Conservation (phyloP, 2,113 vertebrate genomes). For the Barnardius zonarius region DNA sequence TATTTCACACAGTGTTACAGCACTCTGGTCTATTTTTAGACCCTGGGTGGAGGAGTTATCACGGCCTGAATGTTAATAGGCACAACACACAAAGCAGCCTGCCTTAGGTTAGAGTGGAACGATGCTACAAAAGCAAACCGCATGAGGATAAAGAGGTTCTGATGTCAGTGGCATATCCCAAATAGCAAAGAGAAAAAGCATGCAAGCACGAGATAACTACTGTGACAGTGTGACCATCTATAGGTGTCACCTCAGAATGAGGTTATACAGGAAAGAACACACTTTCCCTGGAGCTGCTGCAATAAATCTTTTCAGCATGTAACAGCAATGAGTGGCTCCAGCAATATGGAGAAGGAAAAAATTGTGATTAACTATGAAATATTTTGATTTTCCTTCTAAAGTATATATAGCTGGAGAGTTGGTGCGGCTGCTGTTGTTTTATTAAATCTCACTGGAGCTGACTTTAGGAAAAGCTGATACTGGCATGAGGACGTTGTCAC, state of each 20-base stretch:
- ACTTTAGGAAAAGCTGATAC: background rate
- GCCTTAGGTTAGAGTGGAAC: background rate
- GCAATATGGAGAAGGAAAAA: background rate
- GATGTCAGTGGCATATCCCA: background rate
- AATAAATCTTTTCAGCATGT: background rate
- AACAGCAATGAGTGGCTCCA: background rate
- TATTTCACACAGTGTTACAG: conserved; percentile 43
- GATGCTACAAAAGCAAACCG: background rate
- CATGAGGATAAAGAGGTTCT: background rate
- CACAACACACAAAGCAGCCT: conserved; percentile 13
- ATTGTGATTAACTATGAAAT: background rate
- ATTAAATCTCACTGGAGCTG: background rate
- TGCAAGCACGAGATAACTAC: background rate
- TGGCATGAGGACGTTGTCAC: background rate
- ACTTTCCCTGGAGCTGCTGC: background rate
- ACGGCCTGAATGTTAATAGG: conserved; percentile 44
- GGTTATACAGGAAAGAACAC: background rate
- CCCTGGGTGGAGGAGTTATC: conserved; percentile 35
- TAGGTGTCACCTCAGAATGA: background rate
- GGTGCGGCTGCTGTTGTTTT: background rate
- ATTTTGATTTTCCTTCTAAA: background rate
- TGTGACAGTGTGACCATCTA: background rate
- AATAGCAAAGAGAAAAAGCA: background rate
- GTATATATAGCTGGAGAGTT: background rate
- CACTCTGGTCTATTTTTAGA: conserved; percentile 68